Evolutionary conservation across 2,888 invertebrate species (phyloP).

Genomic region (Xanthorhoe designata): DNA sequence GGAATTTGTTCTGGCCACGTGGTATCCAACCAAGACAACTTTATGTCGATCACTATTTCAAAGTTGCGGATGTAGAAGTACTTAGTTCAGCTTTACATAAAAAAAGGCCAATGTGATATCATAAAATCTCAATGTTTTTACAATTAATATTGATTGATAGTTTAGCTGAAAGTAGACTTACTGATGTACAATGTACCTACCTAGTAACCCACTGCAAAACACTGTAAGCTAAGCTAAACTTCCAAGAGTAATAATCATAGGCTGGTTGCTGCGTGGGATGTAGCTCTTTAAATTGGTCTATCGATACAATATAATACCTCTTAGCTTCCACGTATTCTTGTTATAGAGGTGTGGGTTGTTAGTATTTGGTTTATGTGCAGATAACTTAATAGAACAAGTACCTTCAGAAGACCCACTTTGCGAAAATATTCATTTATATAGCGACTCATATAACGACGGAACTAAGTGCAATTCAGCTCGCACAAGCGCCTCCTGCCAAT

Average conservation of each 20-base stretch:
- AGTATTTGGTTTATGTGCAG: neutral
- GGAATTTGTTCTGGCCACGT: neutral
- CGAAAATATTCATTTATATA: too few species aligned
- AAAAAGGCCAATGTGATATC: too few species aligned
- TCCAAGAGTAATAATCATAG: conserved; percentile 6
- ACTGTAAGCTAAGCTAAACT: neutral
- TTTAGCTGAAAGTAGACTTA: too few species aligned
- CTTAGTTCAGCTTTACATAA: too few species aligned
- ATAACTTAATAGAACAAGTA: too few species aligned
- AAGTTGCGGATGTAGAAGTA: too few species aligned
- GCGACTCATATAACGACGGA: too few species aligned
- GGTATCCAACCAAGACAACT: neutral
- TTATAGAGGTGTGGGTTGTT: neutral
- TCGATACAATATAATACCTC: conserved; percentile 50
- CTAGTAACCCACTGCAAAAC: neutral
- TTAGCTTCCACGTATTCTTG: conserved; percentile 2
- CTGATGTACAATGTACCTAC: neutral
- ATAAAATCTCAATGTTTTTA: too few species aligned
- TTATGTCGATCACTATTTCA: neutral
- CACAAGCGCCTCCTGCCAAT: too few species aligned
- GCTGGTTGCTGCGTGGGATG: conserved; percentile 56
- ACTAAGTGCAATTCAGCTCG: too few species aligned
- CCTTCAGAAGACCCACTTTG: too few species aligned
- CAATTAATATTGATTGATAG: too few species aligned
- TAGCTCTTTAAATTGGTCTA: conserved; percentile 57